Base-by-base conservation (phyloP, 2,888 invertebrate species). In the Busseola fusca region DNA sequence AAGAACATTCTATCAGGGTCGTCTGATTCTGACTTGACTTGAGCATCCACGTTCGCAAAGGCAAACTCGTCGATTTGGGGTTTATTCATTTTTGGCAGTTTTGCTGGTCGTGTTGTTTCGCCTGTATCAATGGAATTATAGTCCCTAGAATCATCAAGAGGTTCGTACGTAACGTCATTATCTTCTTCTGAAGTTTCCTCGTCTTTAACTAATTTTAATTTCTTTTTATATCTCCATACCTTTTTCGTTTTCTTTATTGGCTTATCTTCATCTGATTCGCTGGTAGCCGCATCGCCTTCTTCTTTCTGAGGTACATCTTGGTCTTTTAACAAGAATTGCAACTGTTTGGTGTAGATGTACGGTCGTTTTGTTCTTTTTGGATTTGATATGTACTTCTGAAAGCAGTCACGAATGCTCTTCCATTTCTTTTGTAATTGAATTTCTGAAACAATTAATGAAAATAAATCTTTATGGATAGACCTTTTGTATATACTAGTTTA, bases 371-470 rank as follows among this genome's bases (percentile, higher is more conserved):
- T 92, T 84, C 91, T 90, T 25, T 87, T 89, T 1, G 94, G 94
- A 69, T 94, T 91, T 3, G 87, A 76, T 42, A 92, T 66, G 85
- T 93, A 94, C 74, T 95, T 95, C 74, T 92, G 91, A 76, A 92
- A 95, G 78, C 93, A 93, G 76, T 95, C 95, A 42, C 94, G 87
- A 21, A 95, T 92, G 80, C 95, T 93, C 80, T 95, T 95, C 95
- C 95, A 95, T 88, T 95, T 95, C 87, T 94, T 95, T 84, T 95
- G 95, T 12, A 95, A 88, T 85, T 95, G 94, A 10, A 94, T 86
- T 87, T 94, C 95, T 95, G 92, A 72, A 92, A 93, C 52, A 48
- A 63, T 56, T 2, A 21, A 40, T 21, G 3, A 12, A 27, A 60
- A 40, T 30, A 27, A 14, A 16, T 57, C 2, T 37, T 69, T 10